phyloP scores from a whole-genome alignment of 2,113 vertebrate species.

The Todiramphus chloris region DNA sequence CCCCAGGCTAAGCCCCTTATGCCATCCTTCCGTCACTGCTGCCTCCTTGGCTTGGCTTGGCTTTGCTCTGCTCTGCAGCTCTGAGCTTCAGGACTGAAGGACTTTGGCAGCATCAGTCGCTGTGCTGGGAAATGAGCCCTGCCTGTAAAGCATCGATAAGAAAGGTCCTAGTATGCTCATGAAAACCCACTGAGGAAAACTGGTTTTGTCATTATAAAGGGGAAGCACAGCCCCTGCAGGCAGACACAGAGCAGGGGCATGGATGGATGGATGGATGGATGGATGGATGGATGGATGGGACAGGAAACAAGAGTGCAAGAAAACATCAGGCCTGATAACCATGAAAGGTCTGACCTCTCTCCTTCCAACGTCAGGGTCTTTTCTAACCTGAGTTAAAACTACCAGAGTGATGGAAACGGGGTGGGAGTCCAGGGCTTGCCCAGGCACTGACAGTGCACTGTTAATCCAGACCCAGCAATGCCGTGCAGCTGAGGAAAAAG shows the following conservation, averaged over 20 bases:
- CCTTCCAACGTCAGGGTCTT: not conserved
- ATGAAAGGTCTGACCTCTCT: not conserved
- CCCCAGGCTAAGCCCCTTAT: not conserved
- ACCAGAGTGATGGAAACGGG: not conserved
- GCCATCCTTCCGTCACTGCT: conserved; percentile 27
- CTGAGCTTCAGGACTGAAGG: not conserved
- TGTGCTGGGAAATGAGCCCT: not conserved
- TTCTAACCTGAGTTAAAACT: not conserved
- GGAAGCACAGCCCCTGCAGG: not conserved
- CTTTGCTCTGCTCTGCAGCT: conserved; percentile 9
- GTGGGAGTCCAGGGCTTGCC: not conserved
- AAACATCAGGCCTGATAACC: not conserved
- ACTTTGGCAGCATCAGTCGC: not conserved
- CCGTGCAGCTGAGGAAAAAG: fast-evolving
- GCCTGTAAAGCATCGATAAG: not conserved
- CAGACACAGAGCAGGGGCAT: not conserved
- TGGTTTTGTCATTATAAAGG: not conserved
- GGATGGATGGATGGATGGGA: not conserved
- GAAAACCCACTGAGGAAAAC: not conserved
- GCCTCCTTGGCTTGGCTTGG: not conserved
- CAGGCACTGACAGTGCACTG: fast-evolving
- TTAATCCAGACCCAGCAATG: not conserved
- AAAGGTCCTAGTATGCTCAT: not conserved
- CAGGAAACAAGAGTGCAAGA: not conserved
- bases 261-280: not conserved